A percentile compares a stretch with the other conserved stretches of the same genome.
These are phyloP conservation scores for Hydrotaea cyrtoneurina DNA, from an alignment of 2,888 invertebrate species.

Conservation along the genomic window DNA sequence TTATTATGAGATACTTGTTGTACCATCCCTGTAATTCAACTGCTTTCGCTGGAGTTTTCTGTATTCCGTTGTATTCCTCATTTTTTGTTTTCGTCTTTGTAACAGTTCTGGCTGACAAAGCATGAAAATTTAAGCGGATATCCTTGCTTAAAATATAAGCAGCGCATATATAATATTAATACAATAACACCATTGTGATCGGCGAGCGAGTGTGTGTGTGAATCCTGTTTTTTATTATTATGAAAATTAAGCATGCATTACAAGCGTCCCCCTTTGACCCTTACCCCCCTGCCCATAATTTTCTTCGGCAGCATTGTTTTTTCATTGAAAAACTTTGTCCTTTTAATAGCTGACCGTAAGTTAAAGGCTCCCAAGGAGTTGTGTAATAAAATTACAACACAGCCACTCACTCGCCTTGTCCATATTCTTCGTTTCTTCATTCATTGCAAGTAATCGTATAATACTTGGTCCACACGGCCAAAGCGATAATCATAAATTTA, in stretches of 20 bases:
- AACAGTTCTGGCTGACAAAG: conserved; percentile 53
- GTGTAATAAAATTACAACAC: conserved; percentile 66
- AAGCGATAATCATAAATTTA: conserved; percentile 68
- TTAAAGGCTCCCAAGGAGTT: conserved; percentile 62
- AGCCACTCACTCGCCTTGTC: background rate
- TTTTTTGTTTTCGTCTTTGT: background rate
- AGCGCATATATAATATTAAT: conserved; percentile 48
- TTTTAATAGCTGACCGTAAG: conserved; percentile 67
- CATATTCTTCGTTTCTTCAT: conserved; percentile 32
- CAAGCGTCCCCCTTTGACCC: conserved; percentile 19
- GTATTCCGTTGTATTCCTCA: background rate
- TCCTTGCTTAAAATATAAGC: conserved; percentile 65
- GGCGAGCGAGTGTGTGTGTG: conserved; percentile 28
- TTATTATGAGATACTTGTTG: conserved; percentile 53
- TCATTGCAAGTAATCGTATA: conserved; percentile 38
- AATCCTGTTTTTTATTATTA: conserved; percentile 54
- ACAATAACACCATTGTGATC: conserved; percentile 51
- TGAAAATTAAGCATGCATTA: conserved; percentile 66
- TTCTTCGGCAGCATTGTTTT: conserved; percentile 27
- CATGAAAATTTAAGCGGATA: conserved; percentile 64
- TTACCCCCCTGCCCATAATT: background rate
- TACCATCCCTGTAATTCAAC: background rate
- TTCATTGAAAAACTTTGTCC: conserved; percentile 69
- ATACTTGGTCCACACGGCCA: conserved; percentile 41
- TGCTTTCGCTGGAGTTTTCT: background rate